These are phyloP conservation scores for Mantis religiosa DNA, from an alignment of 2,888 invertebrate species.

Conservation along the genomic window DNA sequence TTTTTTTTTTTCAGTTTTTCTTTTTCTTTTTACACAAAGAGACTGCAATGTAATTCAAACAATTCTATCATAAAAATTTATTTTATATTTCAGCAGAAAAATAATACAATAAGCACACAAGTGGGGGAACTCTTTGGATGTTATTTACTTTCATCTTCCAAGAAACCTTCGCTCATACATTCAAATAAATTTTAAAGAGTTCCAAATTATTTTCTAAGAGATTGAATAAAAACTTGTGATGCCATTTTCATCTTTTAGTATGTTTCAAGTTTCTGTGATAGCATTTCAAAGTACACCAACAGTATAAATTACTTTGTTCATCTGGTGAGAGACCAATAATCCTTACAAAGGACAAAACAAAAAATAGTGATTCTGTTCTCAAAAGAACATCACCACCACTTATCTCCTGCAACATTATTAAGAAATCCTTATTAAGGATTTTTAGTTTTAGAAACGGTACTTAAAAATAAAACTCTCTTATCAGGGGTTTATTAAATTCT, in stretches of 20 bases:
- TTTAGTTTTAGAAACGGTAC: neutral
- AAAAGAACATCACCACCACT: conserved; percentile 2
- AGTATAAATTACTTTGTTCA: neutral
- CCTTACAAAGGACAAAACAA: conserved; percentile 25
- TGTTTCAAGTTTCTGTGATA: neutral
- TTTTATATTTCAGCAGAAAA: neutral
- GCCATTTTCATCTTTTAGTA: neutral
- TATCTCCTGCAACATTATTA: neutral
- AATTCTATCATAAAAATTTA: neutral
- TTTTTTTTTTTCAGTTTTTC: neutral
- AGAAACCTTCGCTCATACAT: neutral
- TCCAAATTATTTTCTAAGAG: neutral
- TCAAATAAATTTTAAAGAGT: neutral
- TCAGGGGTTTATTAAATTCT: neutral
- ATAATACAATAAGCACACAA: conserved; percentile 8
- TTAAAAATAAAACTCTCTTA: neutral
- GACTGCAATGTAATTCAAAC: neutral
- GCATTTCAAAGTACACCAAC: neutral
- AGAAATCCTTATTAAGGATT: neutral
- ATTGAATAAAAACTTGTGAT: conserved; percentile 1
- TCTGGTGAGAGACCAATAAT: conserved; percentile 20
- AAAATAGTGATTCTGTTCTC: conserved; percentile 20
- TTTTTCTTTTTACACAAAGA: neutral
- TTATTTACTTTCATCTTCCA: neutral
- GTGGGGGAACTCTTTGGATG: neutral